Conservation (phyloP, 2,888 invertebrate species). For the Quadroppia sp. region DNA sequence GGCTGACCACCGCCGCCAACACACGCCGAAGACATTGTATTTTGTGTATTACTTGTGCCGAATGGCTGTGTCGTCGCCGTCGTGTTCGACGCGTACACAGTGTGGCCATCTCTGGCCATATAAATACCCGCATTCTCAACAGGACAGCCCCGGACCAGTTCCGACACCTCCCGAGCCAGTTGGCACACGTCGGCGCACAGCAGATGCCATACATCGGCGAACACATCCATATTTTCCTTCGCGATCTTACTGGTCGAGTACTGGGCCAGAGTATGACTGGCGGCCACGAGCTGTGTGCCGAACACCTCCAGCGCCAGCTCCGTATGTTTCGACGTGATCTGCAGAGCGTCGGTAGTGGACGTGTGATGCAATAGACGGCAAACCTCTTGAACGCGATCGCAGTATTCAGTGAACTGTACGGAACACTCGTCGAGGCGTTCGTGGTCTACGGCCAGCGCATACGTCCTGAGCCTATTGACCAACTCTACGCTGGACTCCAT, state of each 20-base stretch:
- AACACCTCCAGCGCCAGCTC: constrained; percentile 91
- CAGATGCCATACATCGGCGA: constrained; percentile 92
- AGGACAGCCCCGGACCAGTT: constrained; percentile 33
- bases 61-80: constrained; percentile 14
- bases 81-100: not conserved
- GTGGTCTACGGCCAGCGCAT: constrained; percentile 72
- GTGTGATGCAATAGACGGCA: constrained; percentile 95
- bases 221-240: constrained; percentile 66
- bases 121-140: not conserved
- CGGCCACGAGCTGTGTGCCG: constrained; percentile 88
- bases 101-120: not conserved
- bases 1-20: not conserved
- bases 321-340: constrained; percentile 92
- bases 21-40: not conserved
- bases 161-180: constrained; percentile 46
- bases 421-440: constrained; percentile 88
- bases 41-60: not conserved
- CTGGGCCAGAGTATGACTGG: constrained; percentile 83
- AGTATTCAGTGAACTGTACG: constrained; percentile 92
- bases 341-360: constrained; percentile 85
- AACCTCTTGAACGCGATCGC: constrained; percentile 97
- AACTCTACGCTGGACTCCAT: constrained; percentile 55
- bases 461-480: constrained; percentile 65
- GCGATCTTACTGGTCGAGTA: constrained; percentile 92
- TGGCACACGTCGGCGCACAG: constrained; percentile 76